These are phyloP conservation scores for Fratercula arctica DNA, from an alignment of 2,797 vertebrate species.

Conservation along the genomic window DNA sequence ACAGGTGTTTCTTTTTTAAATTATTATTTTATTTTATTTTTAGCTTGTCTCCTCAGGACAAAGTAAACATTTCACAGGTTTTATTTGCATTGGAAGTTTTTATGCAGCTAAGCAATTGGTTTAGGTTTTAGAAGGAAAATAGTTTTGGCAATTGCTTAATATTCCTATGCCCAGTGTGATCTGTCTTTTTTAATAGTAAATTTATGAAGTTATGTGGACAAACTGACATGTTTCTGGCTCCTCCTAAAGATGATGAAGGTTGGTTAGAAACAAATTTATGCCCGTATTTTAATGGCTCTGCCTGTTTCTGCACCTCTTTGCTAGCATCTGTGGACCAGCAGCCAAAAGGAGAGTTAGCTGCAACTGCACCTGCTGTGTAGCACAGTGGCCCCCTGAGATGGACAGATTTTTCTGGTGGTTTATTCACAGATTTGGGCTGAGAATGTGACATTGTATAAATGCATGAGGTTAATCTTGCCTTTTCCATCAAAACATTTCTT, in stretches of 20 bases:
- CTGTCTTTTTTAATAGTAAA: neutral
- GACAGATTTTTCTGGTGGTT: neutral
- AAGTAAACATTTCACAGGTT: neutral
- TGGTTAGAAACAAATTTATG: neutral
- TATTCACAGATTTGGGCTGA: neutral
- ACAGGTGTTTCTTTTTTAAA: rapidly evolving
- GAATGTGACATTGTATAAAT: neutral
- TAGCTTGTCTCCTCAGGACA: neutral
- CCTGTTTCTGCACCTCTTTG: neutral
- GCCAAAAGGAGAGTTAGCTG: neutral
- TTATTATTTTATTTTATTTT: neutral
- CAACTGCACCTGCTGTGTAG: neutral
- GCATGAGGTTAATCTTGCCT: neutral
- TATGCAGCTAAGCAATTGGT: neutral
- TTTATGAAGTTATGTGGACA: neutral
- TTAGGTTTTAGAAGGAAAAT: neutral
- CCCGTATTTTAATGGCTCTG: neutral
- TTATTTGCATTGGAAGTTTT: neutral
- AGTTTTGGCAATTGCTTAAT: neutral
- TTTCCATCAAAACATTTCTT: neutral
- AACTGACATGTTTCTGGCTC: neutral
- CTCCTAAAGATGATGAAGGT: neutral
- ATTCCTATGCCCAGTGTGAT: neutral
- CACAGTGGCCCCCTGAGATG: neutral
- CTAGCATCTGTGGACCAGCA: neutral